phyloP scores from a whole-genome alignment of 2,113 vertebrate species.

The Drymodes brunneopygia region DNA sequence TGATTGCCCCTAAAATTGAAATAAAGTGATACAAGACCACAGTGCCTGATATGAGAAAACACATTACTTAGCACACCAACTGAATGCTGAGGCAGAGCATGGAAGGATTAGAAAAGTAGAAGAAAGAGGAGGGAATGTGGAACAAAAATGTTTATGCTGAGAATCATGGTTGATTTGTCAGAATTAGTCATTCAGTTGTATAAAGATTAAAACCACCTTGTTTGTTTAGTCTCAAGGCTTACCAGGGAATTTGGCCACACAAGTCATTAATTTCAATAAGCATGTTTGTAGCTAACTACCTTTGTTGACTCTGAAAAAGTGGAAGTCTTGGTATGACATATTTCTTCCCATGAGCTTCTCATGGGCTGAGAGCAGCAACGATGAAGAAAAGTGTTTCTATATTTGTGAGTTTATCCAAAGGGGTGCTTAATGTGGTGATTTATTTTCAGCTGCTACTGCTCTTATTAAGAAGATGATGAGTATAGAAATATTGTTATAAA shows the following conservation, averaged over 20 bases:
- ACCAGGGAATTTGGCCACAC: background rate
- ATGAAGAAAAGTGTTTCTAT: background rate
- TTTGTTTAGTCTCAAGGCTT: background rate
- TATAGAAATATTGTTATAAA: constrained; percentile 46
- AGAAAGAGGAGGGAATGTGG: background rate
- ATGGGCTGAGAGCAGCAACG: background rate
- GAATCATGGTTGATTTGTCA: background rate
- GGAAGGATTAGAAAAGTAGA: background rate
- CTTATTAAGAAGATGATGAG: background rate
- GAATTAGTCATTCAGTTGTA: background rate
- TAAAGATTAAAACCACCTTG: background rate
- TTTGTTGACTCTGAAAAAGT: background rate
- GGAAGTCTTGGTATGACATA: background rate
- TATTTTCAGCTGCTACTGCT: background rate
- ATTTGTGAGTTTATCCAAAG: background rate
- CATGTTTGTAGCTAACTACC: background rate
- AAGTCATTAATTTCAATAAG: constrained; percentile 6
- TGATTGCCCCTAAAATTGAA: constrained; percentile 54
- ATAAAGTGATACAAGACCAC: constrained; percentile 39
- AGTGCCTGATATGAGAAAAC: constrained; percentile 38
- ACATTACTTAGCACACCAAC: constrained; percentile 6
- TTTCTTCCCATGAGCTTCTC: background rate
- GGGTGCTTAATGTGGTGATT: background rate
- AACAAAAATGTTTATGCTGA: background rate
- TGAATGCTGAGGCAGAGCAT: background rate